These are phyloP conservation scores for Ommatoiulus sabulosus DNA, from an alignment of 2,888 invertebrate species.

Conservation along the genomic window DNA sequence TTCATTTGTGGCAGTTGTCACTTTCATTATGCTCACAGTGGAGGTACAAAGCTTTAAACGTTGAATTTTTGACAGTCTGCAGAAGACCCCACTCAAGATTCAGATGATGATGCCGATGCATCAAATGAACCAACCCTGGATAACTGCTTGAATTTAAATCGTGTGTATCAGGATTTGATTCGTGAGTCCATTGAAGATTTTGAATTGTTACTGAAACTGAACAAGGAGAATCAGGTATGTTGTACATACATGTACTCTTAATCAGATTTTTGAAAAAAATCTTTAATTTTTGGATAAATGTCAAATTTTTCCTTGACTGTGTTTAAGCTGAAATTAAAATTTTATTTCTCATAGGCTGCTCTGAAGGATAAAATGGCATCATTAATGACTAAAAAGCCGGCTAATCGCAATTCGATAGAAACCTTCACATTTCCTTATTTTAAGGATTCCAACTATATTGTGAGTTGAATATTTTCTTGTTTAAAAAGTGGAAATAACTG, in stretches of 20 bases:
- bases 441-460: not conserved
- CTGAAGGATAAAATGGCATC: not conserved
- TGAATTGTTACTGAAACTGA: not conserved
- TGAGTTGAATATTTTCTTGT: not conserved
- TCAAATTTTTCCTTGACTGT: not conserved
- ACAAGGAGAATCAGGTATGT: constrained; percentile 39
- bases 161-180: constrained; percentile 17
- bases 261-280: not conserved
- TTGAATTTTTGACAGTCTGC: not conserved
- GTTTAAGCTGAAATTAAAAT: not conserved
- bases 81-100: not conserved
- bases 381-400: not conserved
- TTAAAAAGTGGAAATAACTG: too few relatives aligned
- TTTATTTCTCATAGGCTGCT: not conserved
- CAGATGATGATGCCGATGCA: not conserved
- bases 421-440: not conserved
- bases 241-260: too few relatives aligned
- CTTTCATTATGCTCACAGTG: not conserved
- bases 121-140: constrained; percentile 29
- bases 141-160: constrained; percentile 31
- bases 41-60: not conserved
- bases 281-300: not conserved
- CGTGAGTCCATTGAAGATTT: constrained; percentile 45
- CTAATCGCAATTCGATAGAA: not conserved
- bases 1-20: not conserved